A percentile compares a stretch with the other conserved stretches of the same genome.
Evolutionary conservation across 2,113 vertebrate genomes (phyloP).

Genomic region (Embiotoca jacksoni): DNA sequence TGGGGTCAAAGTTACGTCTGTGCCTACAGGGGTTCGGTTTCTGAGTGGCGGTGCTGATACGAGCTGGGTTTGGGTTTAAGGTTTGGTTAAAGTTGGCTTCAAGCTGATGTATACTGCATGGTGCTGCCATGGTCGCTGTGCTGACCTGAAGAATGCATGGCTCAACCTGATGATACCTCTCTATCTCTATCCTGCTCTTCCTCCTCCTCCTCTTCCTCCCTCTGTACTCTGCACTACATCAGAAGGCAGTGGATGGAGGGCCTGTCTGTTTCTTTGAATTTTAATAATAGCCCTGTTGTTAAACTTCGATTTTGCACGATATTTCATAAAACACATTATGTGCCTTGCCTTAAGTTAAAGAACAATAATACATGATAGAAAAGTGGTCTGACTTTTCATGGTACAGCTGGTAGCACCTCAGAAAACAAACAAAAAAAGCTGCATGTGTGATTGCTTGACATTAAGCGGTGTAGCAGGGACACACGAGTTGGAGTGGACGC

Average conservation of each 20-base stretch:
- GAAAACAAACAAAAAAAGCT: constrained; percentile 78
- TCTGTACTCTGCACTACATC: constrained; percentile 37
- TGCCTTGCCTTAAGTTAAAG: constrained; percentile 94
- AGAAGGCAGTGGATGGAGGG: constrained; percentile 62
- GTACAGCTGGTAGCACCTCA: constrained; percentile 81
- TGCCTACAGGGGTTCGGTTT: constrained; percentile 33
- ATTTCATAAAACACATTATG: constrained; percentile 95
- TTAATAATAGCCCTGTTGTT: constrained; percentile 68
- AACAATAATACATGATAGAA: constrained; percentile 80
- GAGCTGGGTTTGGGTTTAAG: constrained; percentile 39
- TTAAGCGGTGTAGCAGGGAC: constrained; percentile 59
- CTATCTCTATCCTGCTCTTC: constrained; percentile 72
- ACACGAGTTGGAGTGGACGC: constrained; percentile 1
- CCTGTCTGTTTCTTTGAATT: constrained; percentile 72
- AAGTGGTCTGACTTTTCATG: constrained; percentile 72
- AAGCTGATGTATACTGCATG: constrained; percentile 74
- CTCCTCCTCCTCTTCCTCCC: constrained; percentile 32
- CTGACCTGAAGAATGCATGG: constrained; percentile 89
- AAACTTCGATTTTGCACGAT: constrained; percentile 94
- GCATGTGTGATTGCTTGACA: constrained; percentile 90
- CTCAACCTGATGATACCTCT: constrained; percentile 83
- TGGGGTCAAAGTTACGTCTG: constrained; percentile 19
- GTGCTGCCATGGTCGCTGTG: constrained; percentile 72
- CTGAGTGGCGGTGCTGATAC: constrained; percentile 39
- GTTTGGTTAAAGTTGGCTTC: constrained; percentile 56